phyloP scores from a whole-genome alignment of 1,140 invertebrate species.

The Megalonaias nervosa region DNA sequence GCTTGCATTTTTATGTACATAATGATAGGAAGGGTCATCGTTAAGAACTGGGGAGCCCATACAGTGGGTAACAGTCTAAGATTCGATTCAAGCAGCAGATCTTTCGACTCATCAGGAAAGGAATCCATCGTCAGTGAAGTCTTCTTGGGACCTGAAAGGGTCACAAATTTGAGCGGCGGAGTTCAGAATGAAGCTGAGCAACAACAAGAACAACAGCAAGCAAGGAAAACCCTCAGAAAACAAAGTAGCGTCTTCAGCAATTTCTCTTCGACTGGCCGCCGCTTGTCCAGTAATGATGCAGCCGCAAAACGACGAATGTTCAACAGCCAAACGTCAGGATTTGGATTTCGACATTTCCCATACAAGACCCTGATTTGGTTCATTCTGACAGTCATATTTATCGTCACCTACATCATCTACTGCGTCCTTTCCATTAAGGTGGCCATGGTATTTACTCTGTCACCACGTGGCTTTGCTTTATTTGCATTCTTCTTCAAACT shows the following conservation, averaged over 20 bases:
- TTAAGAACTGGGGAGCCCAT: slow-evolving; percentile 14
- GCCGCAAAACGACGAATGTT: slow-evolving; percentile 2
- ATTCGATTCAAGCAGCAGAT: neutral
- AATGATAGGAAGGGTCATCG: slow-evolving; percentile 20
- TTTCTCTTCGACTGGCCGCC: neutral
- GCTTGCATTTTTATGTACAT: slow-evolving; percentile 28
- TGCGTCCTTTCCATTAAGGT: neutral
- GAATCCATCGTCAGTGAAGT: neutral
- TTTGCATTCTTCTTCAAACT: too few relatives aligned
- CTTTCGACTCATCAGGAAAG: neutral
- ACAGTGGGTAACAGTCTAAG: slow-evolving; percentile 16
- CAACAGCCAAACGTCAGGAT: neutral
- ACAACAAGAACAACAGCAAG: neutral
- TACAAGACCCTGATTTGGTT: too few relatives aligned
- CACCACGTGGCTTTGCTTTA: too few relatives aligned
- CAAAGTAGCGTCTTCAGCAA: neutral
- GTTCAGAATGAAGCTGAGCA: neutral
- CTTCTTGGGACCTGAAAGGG: neutral
- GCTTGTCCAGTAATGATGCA: neutral
- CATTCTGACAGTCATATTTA: too few relatives aligned
- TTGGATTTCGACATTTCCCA: too few relatives aligned
- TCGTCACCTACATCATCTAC: too few relatives aligned
- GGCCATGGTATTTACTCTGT: too few relatives aligned
- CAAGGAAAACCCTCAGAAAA: slow-evolving; percentile 10
- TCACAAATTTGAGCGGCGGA: neutral